Evolutionary conservation across 2,113 vertebrate species (phyloP).

Genomic region (Paracanthobrama guichenoti): DNA sequence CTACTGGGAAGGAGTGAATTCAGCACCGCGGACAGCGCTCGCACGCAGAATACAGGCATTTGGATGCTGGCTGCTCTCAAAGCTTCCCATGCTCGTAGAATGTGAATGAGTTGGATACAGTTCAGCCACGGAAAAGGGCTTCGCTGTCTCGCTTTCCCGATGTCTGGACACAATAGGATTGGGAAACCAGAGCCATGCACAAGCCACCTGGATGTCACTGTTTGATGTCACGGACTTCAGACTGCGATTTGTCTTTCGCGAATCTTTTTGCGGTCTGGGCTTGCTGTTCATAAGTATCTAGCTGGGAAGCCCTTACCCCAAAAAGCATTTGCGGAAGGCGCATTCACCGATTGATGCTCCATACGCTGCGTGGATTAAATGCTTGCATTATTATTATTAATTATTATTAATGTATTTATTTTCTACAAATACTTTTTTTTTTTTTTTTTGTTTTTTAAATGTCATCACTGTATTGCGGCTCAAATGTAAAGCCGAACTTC

Average conservation of each 20-base stretch:
- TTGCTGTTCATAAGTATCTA: slow-evolving; percentile 94
- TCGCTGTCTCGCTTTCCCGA: slow-evolving; percentile 58
- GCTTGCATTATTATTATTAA: slow-evolving; percentile 50
- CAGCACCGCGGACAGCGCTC: slow-evolving; percentile 77
- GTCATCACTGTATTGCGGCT: slow-evolving; percentile 41
- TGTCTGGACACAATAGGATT: slow-evolving; percentile 64
- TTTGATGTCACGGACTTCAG: slow-evolving; percentile 63
- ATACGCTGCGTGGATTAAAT: slow-evolving; percentile 63
- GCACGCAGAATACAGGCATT: slow-evolving; percentile 68
- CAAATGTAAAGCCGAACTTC: slow-evolving; percentile 50
- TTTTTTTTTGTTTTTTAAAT: slow-evolving; percentile 8
- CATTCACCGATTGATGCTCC: slow-evolving; percentile 80
- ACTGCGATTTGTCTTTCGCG: slow-evolving; percentile 82
- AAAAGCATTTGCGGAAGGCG: slow-evolving; percentile 98
- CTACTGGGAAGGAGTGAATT: slow-evolving; percentile 66
- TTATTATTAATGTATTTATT: slow-evolving; percentile 50
- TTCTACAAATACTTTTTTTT: neutral
- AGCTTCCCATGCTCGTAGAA: slow-evolving; percentile 62
- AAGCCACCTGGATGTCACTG: slow-evolving; percentile 58
- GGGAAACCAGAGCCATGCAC: slow-evolving; percentile 60
- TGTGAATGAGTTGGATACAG: slow-evolving; percentile 70
- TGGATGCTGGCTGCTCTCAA: slow-evolving; percentile 65
- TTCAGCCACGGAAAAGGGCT: slow-evolving; percentile 63
- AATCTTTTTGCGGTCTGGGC: slow-evolving; percentile 97
- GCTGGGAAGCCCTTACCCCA: slow-evolving; percentile 99